These are phyloP conservation scores for Eristalis pertinax DNA, from an alignment of 2,888 invertebrate species.

Conservation along the genomic window DNA sequence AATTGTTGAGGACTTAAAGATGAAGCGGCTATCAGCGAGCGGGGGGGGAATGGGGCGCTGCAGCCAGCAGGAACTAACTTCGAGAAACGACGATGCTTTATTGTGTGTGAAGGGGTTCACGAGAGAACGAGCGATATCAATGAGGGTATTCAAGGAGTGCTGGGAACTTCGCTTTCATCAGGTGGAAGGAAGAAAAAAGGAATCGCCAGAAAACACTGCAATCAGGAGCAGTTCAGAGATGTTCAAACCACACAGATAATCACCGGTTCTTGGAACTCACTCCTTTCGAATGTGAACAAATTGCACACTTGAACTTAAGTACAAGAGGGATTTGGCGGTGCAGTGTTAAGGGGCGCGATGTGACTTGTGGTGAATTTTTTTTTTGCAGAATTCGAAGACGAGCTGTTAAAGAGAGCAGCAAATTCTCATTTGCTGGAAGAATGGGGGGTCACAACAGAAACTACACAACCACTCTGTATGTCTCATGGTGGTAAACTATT, in stretches of 20 bases:
- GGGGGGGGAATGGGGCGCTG: neutral
- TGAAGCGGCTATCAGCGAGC: slow-evolving; percentile 3
- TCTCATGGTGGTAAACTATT: too few species aligned
- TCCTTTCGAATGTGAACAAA: too few species aligned
- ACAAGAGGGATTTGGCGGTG: too few species aligned
- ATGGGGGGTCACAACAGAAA: too few species aligned
- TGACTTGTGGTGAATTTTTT: too few species aligned
- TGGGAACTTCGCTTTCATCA: neutral
- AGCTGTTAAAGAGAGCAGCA: too few species aligned
- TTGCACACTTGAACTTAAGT: too few species aligned
- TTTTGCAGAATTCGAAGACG: too few species aligned
- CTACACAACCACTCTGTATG: too few species aligned
- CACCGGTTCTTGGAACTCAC: neutral
- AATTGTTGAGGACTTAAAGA: slow-evolving; percentile 22
- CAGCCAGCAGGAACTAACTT: slow-evolving; percentile 13
- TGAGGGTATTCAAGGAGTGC: neutral
- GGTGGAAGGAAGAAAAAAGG: neutral
- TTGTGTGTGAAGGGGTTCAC: neutral
- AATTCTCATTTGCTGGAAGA: too few species aligned
- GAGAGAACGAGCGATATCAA: neutral
- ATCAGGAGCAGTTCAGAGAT: neutral
- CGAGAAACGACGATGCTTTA: neutral
- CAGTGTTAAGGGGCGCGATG: too few species aligned
- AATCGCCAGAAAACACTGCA: neutral
- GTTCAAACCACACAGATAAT: neutral